phyloP scores from a whole-genome alignment of 2,113 vertebrate genomes.

The Genyomyrus donnyi region DNA sequence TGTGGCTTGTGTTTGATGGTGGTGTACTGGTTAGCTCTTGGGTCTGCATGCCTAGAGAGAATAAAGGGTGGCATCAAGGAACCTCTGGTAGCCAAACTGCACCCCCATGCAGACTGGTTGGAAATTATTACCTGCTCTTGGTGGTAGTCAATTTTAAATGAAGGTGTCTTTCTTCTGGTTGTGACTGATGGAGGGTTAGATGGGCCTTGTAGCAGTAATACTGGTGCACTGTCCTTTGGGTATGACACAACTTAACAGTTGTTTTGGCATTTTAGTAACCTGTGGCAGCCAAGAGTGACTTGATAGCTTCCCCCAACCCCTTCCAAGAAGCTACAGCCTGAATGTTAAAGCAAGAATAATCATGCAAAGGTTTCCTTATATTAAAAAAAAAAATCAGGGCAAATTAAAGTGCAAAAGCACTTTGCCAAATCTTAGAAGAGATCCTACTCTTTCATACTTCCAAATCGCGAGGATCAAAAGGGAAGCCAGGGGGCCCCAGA shows the following conservation, averaged over 20 bases:
- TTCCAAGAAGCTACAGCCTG: neutral
- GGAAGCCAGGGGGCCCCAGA: neutral
- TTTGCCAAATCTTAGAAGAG: neutral
- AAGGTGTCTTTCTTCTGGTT: neutral
- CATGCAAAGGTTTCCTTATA: neutral
- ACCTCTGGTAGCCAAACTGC: conserved; percentile 1
- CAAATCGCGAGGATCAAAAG: conserved; percentile 25
- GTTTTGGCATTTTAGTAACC: neutral
- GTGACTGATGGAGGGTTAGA: neutral
- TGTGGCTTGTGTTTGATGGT: neutral
- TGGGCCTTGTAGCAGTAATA: neutral
- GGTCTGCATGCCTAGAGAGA: neutral
- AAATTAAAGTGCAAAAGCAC: neutral
- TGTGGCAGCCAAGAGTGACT: neutral
- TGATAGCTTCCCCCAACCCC: no score
- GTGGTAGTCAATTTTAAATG: neutral
- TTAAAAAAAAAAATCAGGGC: neutral
- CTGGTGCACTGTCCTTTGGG: no score
- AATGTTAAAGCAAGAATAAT: neutral
- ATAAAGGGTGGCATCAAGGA: neutral
- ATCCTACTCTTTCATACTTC: neutral
- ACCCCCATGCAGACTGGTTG: neutral
- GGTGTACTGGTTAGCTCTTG: neutral
- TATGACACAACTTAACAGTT: neutral
- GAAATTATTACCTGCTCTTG: neutral